Evolutionary conservation across 2,113 vertebrate species (phyloP).

Genomic region (Notothenia rossii): DNA sequence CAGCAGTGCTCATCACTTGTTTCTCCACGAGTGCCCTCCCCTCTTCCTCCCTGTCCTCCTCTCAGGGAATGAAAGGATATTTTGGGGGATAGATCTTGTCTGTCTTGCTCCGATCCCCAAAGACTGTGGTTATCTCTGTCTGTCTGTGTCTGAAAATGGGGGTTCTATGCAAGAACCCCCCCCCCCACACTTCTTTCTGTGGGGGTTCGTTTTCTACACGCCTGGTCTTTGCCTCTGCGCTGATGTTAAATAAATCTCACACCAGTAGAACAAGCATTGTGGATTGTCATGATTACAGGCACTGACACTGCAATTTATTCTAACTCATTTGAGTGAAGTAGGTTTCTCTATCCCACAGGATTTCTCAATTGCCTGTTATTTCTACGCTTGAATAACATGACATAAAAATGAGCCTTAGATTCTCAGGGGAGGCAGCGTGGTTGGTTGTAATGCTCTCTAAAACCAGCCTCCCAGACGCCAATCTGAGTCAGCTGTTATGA

Average conservation of each 20-base stretch:
- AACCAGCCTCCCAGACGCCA: constrained; percentile 20
- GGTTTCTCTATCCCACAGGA: constrained; percentile 53
- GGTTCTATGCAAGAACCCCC: neutral
- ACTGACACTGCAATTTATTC: constrained; percentile 44
- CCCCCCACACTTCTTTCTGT: constrained; percentile 10
- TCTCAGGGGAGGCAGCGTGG: constrained; percentile 27
- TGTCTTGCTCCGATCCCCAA: constrained; percentile 40
- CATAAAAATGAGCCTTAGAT: constrained; percentile 42
- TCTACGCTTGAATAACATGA: constrained; percentile 42
- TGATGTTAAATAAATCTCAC: constrained; percentile 40
- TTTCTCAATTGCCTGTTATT: constrained; percentile 56
- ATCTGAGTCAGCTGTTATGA: constrained; percentile 55
- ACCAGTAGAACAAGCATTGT: constrained; percentile 16
- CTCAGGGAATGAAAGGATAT: constrained; percentile 58
- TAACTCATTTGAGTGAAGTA: constrained; percentile 38
- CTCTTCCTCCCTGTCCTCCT: constrained; percentile 27
- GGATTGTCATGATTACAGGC: constrained; percentile 48
- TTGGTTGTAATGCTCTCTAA: constrained; percentile 21
- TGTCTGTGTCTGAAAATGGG: constrained; percentile 24
- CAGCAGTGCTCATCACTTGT: constrained; percentile 72
- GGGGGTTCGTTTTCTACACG: neutral
- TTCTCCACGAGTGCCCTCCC: constrained; percentile 65
- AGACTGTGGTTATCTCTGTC: constrained; percentile 32
- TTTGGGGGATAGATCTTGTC: constrained; percentile 51
- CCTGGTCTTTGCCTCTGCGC: neutral